Evolutionary conservation across 1,140 invertebrate species (phyloP).

Genomic region (Paraescarpia echinospica): DNA sequence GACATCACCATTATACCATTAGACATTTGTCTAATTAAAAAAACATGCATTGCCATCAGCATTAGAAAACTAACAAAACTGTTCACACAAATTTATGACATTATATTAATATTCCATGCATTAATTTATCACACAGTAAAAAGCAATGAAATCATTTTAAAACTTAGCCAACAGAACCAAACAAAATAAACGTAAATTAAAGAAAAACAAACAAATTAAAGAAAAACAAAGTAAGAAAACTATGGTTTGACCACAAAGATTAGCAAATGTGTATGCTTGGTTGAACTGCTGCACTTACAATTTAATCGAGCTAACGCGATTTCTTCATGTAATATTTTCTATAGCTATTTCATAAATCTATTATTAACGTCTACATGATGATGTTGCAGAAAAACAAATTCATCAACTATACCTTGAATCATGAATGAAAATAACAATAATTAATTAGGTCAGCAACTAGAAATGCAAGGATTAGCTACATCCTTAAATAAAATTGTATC

Average conservation of each 20-base stretch:
- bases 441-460: neutral
- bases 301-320: neutral
- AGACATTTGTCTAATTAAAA: no score
- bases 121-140: neutral
- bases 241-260: neutral
- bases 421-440: neutral
- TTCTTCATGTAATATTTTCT: neutral
- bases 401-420: neutral
- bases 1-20: neutral
- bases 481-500: neutral
- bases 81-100: neutral
- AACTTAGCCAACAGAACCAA: neutral
- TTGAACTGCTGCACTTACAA: neutral
- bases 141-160: neutral
- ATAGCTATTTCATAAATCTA: neutral
- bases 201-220: neutral
- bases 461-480: neutral
- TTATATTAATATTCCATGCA: neutral
- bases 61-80: neutral
- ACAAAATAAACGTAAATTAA: neutral
- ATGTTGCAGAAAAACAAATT: neutral
- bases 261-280: neutral
- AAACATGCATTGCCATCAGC: neutral
- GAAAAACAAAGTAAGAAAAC: neutral
- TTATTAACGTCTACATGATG: neutral